Conservation (phyloP, 2,113 vertebrate genomes). For the Reinhardtius hippoglossoides region DNA sequence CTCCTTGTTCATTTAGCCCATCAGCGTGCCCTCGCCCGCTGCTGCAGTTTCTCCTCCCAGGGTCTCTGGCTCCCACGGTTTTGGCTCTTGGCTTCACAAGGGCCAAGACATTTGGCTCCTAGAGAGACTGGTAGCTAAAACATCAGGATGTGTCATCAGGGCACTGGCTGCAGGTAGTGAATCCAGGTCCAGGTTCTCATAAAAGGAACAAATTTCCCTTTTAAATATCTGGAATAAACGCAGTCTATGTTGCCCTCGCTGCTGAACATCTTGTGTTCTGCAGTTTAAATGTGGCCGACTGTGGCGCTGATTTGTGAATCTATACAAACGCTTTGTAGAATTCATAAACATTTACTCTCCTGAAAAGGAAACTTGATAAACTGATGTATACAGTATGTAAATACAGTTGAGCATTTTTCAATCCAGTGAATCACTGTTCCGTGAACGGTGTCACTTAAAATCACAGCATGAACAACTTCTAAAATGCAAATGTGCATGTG, state of each 20-base stretch:
- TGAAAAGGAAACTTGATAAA: not conserved
- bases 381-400: not conserved
- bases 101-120: no score
- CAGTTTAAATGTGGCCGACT: not conserved
- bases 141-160: not conserved
- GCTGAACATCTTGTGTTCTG: no score
- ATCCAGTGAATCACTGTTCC: not conserved
- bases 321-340: no score
- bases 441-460: not conserved
- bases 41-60: no score
- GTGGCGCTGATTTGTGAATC: not conserved
- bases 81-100: no score
- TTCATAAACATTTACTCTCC: no score
- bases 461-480: conserved; percentile 3
- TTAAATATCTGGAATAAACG: no score
- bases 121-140: no score
- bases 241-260: not conserved
- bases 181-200: not conserved
- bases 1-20: no score
- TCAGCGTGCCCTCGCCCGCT: no score
- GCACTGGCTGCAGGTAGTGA: no score
- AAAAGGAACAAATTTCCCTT: not conserved
- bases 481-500: not conserved
- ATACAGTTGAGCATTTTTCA: not conserved
- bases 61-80: no score